Evolutionary conservation across 2,888 invertebrate species (phyloP), one percentile per base, ranked within the genome.

Genomic region (Myopa testacea): DNA sequence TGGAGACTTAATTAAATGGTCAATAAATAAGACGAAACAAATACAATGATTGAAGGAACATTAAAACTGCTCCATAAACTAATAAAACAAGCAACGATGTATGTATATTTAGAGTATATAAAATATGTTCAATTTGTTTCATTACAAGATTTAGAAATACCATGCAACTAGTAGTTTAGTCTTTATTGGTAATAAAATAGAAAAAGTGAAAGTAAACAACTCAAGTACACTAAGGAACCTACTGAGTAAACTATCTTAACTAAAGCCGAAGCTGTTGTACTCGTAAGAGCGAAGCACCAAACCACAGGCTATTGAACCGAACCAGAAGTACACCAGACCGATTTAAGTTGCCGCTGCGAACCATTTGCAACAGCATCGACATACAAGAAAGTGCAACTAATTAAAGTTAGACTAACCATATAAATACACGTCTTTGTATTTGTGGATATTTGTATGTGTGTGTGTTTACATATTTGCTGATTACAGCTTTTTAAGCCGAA

Each of bases 161-260:
- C n/a, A n/a, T n/a, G n/a, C 26, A 26, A 26, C 26, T 26, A 26
- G 2, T 26, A 26, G 26, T 26, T 26, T 26, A 26, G 2, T 26
- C 26, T 26, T 26, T 55, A 5, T 55, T 55, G 4, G 14, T 16
- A 55, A n/a, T 55, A 55, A 5, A 0, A 55, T 10, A 55, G 55
- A 55, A 75, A 75, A 75, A 75, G 75, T 75, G 75, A 75, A 75
- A 75, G 75, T 75, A 73, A 73, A 68, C 67, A 38, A 58, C 37
- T 7, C 75, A 52, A 75, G 58, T 52, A 34, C 63, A 34, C 63
- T 55, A 52, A 45, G 38, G 37, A 14, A 60, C 19, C 73, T 19
- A 45, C 60, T 12, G 40, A 6, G 37, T 45, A 26, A 62, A 40
- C 71, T 58, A 16, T 19, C 52, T 58, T 37, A 38, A 37, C 37